Evolutionary conservation across 2,113 vertebrate genomes (phyloP), one percentile per base, ranked within the genome.

Genomic region (Uropsilus gracilis): DNA sequence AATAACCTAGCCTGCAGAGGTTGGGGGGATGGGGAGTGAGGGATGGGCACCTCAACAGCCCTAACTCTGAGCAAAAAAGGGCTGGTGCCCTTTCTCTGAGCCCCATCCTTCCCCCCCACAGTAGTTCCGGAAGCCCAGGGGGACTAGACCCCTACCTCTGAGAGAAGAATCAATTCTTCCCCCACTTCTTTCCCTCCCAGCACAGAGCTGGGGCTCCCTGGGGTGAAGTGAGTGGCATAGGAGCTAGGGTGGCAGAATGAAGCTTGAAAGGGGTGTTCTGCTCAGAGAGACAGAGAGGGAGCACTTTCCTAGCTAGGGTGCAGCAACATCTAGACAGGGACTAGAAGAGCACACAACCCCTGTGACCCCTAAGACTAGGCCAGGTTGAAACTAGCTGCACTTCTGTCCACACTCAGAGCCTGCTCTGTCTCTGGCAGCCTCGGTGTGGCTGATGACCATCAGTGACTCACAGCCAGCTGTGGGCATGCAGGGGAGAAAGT

Each of bases 401-500:
- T 69, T 86, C 91, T 22, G n/a, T 68, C 83, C 59, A 3, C 9
- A 37, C 73, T 94, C 42, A 4, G 63, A 12, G 10, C 44, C 77
- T 69, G 71, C 82, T 50, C 77, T 57, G 80, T 84, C 76, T 93
- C 93, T 76, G 53, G 48, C 69, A 76, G 71, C 73, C 87, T n/a
- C 3, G 6, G 59, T 80, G 75, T 76, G 82, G 94, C 83, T 17
- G 1, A 48, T 97, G 97, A 97, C 90, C 93, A 0, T 72, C 28
- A 8, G 48, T 97, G 95, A 96, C 92, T 97, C 97, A 97, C 57
- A 59, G 94, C 71, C 92, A 85, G 92, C 94, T 96, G 95, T 11
- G 76, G 92, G 77, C 76, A 83, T 8, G 5, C 53, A 89, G 8
- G 4, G 75, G 97, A 96, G 96, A 97, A 97, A 96, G 97, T 95